These are phyloP conservation scores for Chionis minor DNA, from an alignment of 2,113 vertebrate species.

Conservation along the genomic window DNA sequence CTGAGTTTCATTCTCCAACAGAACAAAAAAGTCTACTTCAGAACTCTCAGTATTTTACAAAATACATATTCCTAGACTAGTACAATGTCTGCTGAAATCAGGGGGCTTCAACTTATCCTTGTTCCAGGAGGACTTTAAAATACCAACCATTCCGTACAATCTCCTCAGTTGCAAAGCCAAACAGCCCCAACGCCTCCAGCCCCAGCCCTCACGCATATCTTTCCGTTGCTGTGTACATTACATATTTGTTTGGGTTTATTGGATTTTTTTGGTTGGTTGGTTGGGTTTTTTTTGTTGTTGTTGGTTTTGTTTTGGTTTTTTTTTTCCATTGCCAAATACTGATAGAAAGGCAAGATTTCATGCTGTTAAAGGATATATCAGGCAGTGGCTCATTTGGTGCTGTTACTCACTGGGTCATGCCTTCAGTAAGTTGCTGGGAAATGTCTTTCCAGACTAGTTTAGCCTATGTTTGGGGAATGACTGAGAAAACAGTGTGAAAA, in stretches of 20 bases:
- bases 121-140: not conserved
- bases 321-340: not conserved
- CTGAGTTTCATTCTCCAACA: not conserved
- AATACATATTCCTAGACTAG: not conserved
- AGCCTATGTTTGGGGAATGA: not conserved
- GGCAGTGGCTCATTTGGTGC: not conserved
- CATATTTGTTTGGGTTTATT: too few species aligned
- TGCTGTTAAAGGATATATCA: not conserved
- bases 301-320: too few species aligned
- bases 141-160: not conserved
- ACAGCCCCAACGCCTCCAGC: not conserved
- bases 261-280: not conserved
- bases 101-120: not conserved
- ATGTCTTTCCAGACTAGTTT: not conserved
- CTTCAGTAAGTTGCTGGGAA: not conserved
- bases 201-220: accelerated
- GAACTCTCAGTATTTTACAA: not conserved
- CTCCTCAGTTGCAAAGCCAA: not conserved
- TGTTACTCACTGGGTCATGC: not conserved
- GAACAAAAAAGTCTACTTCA: not conserved
- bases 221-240: not conserved
- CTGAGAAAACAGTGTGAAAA: not conserved
- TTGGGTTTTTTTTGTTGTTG: too few species aligned
- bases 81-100: not conserved
- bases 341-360: not conserved